A percentile compares a stretch with the other conserved stretches of the same genome.
phyloP scores from a whole-genome alignment of 2,888 invertebrate species.

The Pachliopta kotzebuea region DNA sequence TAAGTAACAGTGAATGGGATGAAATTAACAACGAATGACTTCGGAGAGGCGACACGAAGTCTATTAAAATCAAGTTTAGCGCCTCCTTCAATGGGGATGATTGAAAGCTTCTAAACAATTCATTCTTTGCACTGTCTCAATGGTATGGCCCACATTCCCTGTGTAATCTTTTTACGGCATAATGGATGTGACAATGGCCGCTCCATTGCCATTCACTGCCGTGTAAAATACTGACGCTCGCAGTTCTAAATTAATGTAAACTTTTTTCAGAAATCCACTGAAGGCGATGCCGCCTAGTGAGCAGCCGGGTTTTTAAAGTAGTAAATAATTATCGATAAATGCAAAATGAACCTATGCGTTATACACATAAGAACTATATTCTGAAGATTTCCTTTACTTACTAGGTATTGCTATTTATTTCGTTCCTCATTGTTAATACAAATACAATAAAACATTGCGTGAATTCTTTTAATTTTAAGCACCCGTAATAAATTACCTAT shows the following conservation, averaged over 20 bases:
- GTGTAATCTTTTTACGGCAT: conserved; percentile 71
- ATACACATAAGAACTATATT: conserved; percentile 35
- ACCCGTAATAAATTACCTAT: conserved; percentile 69
- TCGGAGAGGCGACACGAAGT: conserved; percentile 71
- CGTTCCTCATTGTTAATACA: conserved; percentile 54
- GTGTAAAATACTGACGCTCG: conserved; percentile 57
- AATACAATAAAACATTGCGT: conserved; percentile 55
- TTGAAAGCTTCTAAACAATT: conserved; percentile 76
- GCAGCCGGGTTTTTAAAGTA: conserved; percentile 40
- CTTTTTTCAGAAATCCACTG: conserved; percentile 65
- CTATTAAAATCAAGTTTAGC: conserved; percentile 78
- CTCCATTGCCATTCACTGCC: conserved; percentile 59
- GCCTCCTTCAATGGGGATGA: conserved; percentile 74
- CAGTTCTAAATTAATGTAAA: conserved; percentile 72
- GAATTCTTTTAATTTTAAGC: conserved; percentile 51
- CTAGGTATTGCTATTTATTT: conserved; percentile 63
- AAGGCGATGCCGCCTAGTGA: conserved; percentile 64
- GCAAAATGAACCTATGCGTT: conserved; percentile 16
- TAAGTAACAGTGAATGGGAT: conserved; percentile 57
- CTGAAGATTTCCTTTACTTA: conserved; percentile 34
- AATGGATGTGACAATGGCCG: conserved; percentile 61
- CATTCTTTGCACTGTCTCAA: conserved; percentile 63
- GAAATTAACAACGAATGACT: conserved; percentile 65
- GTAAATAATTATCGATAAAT: conserved; percentile 8
- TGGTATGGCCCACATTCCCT: conserved; percentile 71